Evolutionary conservation across 2,797 vertebrate species (phyloP), one percentile per base, ranked within the genome.

Genomic region (Coendou prehensilis): DNA sequence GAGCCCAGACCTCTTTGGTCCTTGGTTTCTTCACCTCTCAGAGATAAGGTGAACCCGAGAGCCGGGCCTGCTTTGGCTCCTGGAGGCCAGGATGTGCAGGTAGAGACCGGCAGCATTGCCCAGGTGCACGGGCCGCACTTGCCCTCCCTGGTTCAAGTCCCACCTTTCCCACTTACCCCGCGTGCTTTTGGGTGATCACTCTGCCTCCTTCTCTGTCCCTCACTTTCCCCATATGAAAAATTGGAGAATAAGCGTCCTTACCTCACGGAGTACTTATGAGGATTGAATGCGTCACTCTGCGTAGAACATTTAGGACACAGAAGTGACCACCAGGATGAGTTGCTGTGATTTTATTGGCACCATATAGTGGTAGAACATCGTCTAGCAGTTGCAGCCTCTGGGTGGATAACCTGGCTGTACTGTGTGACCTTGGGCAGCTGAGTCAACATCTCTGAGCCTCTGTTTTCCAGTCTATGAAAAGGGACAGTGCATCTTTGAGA

Each of bases 381-480:
- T 11, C 61, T 23, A 26, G 37, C 3, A 41, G 45, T 18, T 37
- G 13, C 26, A 11, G 22, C 14, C 1, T 33, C 41, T 8, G 69
- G n/a, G 45, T 2, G n/a, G 63, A 54, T 0, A 2, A 50, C 18
- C 18, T 50, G 73, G 30, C 61, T 45, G 4, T 71, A n/a, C 54
- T 81, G 11, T 4, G 11, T 63, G 81, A 87, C 57, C 52, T 45
- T 69, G 41, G 80, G 47, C 76, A 75, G 37, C 75, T 33, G 41
- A 75, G 71, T 80, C 33, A 41, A 50, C 13, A 4, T 61, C 63
- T 87, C 67, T 91, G 84, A 87, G 80, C 17, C 67, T 87, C 76
- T 90, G n/a, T 45, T 83, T 93, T 87, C 80, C 87, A 23, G 57
- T 33, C 84, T 89, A 17, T 63, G n/a, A 56, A 71, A 69, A 57